phyloP scores from a whole-genome alignment of 2,888 invertebrate genomes.

The Margaritifera margaritifera region DNA sequence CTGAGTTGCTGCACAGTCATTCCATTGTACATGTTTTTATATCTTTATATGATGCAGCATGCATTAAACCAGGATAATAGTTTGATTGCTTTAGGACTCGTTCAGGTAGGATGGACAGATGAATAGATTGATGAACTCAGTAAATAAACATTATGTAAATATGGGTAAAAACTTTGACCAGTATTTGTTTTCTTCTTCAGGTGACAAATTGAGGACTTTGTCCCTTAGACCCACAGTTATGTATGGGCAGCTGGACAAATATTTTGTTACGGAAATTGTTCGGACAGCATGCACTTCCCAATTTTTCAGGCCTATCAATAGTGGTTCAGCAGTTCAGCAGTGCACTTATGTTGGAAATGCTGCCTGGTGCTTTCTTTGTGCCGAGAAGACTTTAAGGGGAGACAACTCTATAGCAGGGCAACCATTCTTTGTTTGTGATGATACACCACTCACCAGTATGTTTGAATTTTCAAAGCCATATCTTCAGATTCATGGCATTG shows the following conservation, averaged over 20 bases:
- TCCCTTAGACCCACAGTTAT: conserved; percentile 77
- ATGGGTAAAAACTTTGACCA: too few relatives aligned
- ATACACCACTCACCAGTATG: conserved; percentile 77
- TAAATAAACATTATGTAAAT: too few relatives aligned
- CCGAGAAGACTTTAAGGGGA: conserved; percentile 75
- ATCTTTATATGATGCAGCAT: too few relatives aligned
- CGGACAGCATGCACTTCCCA: conserved; percentile 74
- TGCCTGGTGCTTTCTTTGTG: conserved; percentile 79
- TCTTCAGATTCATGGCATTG: conserved; percentile 46
- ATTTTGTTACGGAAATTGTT: conserved; percentile 75
- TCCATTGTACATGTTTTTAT: too few relatives aligned
- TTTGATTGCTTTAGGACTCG: too few relatives aligned
- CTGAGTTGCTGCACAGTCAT: too few relatives aligned
- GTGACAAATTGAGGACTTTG: conserved; percentile 73
- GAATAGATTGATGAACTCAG: too few relatives aligned
- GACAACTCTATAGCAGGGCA: conserved; percentile 72
- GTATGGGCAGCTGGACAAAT: conserved; percentile 79
- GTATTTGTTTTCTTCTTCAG: conserved; percentile 10
- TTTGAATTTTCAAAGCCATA: conserved; percentile 72
- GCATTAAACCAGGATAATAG: too few relatives aligned
- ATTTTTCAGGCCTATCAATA: conserved; percentile 74
- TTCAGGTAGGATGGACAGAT: too few relatives aligned
- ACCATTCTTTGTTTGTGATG: conserved; percentile 78
- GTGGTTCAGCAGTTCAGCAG: conserved; percentile 75
- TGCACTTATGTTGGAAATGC: conserved; percentile 75